Evolutionary conservation across 2,113 vertebrate species (phyloP).

Genomic region (Lampris megalopsis): DNA sequence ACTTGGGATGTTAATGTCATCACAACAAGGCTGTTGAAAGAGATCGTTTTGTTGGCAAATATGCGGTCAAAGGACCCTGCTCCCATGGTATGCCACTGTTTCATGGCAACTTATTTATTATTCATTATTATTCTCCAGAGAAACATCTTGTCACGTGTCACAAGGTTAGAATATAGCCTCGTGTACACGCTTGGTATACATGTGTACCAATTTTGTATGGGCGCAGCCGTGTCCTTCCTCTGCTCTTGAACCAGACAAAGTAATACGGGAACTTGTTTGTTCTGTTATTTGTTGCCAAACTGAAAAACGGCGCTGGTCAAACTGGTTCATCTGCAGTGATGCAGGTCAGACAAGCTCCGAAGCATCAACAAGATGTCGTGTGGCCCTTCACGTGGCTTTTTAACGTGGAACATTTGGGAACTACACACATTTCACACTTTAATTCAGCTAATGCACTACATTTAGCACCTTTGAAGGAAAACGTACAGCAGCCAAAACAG

Average conservation of each 20-base stretch:
- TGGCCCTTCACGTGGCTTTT: neutral
- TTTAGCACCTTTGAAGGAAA: neutral
- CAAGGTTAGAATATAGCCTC: no score
- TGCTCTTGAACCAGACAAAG: neutral
- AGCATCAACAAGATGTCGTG: slow-evolving; percentile 4
- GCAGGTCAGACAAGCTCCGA: slow-evolving; percentile 36
- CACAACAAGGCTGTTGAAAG: no score
- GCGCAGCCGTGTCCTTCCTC: neutral
- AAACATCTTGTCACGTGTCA: no score
- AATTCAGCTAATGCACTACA: neutral
- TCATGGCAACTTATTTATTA: no score
- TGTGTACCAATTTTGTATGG: neutral
- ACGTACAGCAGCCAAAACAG: neutral
- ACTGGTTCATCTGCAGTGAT: slow-evolving; percentile 61
- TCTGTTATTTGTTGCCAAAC: slow-evolving; percentile 19
- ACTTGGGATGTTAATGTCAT: no score
- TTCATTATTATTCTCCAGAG: no score
- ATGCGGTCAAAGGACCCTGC: no score
- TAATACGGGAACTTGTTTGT: slow-evolving; percentile 12
- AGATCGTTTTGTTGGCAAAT: no score
- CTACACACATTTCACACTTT: neutral
- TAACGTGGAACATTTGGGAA: neutral
- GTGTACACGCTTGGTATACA: neutral
- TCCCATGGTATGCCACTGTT: no score
- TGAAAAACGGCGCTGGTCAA: slow-evolving; percentile 30